Percentiles rank a stretch among this genome's conserved stretches.
Evolutionary conservation across 2,888 invertebrate genomes (phyloP).

Genomic region (Phyto melanocephala): DNA sequence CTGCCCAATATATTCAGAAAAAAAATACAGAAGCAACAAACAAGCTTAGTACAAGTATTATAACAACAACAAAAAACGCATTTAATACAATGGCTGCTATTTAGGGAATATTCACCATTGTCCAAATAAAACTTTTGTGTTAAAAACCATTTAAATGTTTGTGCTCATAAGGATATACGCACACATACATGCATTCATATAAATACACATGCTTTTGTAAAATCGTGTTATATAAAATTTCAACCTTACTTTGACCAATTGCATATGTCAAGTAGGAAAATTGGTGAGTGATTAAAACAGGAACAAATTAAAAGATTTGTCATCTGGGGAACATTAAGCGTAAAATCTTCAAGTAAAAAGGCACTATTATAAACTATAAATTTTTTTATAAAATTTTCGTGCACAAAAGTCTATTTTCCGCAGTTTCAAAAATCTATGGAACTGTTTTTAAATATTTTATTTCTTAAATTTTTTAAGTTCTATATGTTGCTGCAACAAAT

Average conservation of each 20-base stretch:
- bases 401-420: too few species aligned
- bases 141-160: constrained; percentile 61
- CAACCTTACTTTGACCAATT: constrained; percentile 8
- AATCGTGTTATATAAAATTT: constrained; percentile 8
- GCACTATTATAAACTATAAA: too few species aligned
- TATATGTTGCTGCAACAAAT: too few species aligned
- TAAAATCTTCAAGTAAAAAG: too few species aligned
- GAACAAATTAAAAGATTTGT: too few species aligned
- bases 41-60: constrained; percentile 11
- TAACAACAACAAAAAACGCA: constrained; percentile 5
- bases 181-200: neutral
- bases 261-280: neutral
- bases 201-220: neutral
- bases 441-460: too few species aligned
- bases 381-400: too few species aligned
- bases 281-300: neutral
- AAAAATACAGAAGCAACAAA: neutral
- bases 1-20: neutral
- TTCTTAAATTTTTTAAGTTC: too few species aligned
- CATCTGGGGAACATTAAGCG: too few species aligned
- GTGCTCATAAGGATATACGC: constrained; percentile 27
- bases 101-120: constrained; percentile 58
- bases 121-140: constrained; percentile 57
- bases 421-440: too few species aligned
- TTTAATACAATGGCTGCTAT: constrained; percentile 35